Evolutionary conservation across 2,888 invertebrate genomes (phyloP).

Genomic region (Trachelus tabidus): DNA sequence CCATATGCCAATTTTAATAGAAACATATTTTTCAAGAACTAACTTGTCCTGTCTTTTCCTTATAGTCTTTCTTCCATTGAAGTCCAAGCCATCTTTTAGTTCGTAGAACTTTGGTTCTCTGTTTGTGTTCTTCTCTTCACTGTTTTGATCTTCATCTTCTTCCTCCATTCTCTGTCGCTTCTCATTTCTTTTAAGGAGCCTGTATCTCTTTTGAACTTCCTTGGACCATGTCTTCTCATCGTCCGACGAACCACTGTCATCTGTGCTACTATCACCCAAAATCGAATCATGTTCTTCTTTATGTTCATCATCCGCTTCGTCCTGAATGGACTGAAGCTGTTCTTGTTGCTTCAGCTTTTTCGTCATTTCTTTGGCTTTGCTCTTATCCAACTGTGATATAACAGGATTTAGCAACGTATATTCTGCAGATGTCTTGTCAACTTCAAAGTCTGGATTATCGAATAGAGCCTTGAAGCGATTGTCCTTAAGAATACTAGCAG

Average conservation of each 20-base stretch:
- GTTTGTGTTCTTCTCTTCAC: slow-evolving; percentile 30
- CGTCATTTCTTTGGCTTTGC: slow-evolving; percentile 72
- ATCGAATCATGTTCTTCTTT: slow-evolving; percentile 47
- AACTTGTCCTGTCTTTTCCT: slow-evolving; percentile 69
- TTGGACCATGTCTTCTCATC: slow-evolving; percentile 84
- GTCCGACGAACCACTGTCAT: slow-evolving; percentile 73
- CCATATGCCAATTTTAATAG: not conserved
- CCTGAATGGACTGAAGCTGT: slow-evolving; percentile 11
- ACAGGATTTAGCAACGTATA: slow-evolving; percentile 90
- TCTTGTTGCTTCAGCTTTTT: slow-evolving; percentile 69
- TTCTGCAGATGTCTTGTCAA: slow-evolving; percentile 88
- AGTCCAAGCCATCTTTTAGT: slow-evolving; percentile 72
- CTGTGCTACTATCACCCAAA: slow-evolving; percentile 44
- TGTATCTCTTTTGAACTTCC: slow-evolving; percentile 83
- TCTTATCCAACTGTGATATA: slow-evolving; percentile 82
- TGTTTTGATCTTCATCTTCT: slow-evolving; percentile 51
- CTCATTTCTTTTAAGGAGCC: slow-evolving; percentile 71
- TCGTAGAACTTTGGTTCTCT: slow-evolving; percentile 72
- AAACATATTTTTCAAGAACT: slow-evolving; percentile 32
- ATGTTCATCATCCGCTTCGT: slow-evolving; percentile 45
- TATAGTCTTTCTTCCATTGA: slow-evolving; percentile 68
- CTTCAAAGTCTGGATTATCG: slow-evolving; percentile 91
- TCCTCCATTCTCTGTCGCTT: slow-evolving; percentile 61
- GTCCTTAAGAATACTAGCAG: slow-evolving; percentile 81
- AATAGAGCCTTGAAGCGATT: slow-evolving; percentile 92